Base-by-base conservation (phyloP, 2,888 invertebrate species). In the Anticlea derivata region DNA sequence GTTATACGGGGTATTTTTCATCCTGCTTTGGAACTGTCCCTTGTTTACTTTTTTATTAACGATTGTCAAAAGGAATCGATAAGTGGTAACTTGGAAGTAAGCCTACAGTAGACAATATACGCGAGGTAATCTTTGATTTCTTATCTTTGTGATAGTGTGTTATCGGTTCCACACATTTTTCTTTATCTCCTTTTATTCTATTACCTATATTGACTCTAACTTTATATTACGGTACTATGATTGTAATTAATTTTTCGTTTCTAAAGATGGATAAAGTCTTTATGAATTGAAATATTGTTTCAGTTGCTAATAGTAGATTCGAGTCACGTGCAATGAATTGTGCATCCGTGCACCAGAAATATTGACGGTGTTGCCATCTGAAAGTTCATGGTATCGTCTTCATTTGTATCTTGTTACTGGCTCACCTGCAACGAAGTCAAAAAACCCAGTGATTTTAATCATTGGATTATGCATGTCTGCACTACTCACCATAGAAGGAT, bases 401-500 rank as follows among this genome's bases (percentile, higher is more conserved):
- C 34, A 50, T 50, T 48, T 48, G 22, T 41, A 49, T 49, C 30
- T 50, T 44, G 37, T 38, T 33, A 22, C 29, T 29, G 41, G 31
- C n/a, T 49, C 8, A 55, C 37, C 44, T 52, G 50, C 52, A 52
- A 50, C 23, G n/a, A 52, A 34, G 27, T 30, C 23, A 50, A 41
- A 45, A 17, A 17, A 7, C 24, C 34, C 30, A 39, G 8, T 37
- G 38, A 17, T 29, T 34, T 24, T 11, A 46, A 37, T 1, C 13
- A n/a, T 31, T 35, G 12, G 5, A 37, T 5, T 8, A 37, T 50
- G 7, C 44, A 47, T 20, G 12, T 33, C 38, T 55, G 56, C 45
- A 20, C 68, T 71, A 75, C 87, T 80, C 63, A 88, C 86, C 83
- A 70, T 73, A 69, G 71, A 73, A 72, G 66, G 68, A 71, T 68